Conservation (phyloP, 1,140 invertebrate species). For the Brachionus calyciflorus region DNA sequence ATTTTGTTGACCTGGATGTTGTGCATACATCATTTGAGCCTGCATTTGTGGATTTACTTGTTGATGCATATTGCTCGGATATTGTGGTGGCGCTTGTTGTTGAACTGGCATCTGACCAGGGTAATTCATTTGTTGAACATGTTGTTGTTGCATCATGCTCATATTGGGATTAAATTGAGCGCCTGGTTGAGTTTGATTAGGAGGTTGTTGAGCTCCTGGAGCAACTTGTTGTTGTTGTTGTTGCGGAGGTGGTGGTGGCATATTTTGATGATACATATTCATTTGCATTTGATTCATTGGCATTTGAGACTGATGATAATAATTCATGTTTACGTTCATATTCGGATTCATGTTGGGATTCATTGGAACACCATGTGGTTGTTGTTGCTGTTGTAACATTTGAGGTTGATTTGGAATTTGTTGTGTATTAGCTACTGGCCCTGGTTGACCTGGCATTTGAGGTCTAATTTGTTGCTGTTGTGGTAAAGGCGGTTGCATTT, state of each 20-base stretch:
- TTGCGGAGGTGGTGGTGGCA: background rate
- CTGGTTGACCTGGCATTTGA: background rate
- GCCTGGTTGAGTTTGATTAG: background rate
- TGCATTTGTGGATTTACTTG: background rate
- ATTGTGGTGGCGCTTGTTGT: background rate
- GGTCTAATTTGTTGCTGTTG: constrained; percentile 13
- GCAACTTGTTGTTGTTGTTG: background rate
- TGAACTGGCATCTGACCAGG: background rate
- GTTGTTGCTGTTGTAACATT: background rate
- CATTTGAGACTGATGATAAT: constrained; percentile 12
- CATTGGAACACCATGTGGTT: background rate
- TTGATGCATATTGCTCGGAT: background rate
- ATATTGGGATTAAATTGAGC: background rate
- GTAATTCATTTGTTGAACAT: background rate
- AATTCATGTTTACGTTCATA: no score
- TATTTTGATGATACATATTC: background rate
- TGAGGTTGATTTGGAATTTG: background rate
- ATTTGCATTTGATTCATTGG: constrained; percentile 21
- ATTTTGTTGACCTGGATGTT: constrained; percentile 12
- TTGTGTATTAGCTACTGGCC: no score
- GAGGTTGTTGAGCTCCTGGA: background rate
- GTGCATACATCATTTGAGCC: background rate
- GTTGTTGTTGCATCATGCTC: constrained; percentile 18
- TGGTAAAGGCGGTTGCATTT: no score
- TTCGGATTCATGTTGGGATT: background rate